phyloP scores from a whole-genome alignment of 2,888 invertebrate genomes.

The Sinhomidia bicolor region DNA sequence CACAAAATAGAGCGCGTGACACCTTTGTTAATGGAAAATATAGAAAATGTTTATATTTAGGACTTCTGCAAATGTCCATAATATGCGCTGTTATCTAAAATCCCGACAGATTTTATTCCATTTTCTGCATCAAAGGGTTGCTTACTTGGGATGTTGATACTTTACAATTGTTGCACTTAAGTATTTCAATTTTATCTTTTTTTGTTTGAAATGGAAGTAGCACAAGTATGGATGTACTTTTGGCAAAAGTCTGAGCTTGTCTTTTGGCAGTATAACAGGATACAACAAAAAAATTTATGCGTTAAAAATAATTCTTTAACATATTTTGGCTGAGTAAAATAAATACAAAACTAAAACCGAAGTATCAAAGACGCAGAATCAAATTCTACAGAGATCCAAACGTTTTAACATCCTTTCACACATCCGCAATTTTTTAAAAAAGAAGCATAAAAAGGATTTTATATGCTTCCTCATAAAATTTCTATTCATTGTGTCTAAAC shows the following conservation, averaged over 20 bases:
- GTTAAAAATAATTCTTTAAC: neutral
- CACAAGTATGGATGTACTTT: conserved; percentile 20
- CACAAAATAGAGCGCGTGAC: too few species aligned
- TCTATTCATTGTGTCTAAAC: too few species aligned
- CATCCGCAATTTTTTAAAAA: too few species aligned
- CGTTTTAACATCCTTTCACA: too few species aligned
- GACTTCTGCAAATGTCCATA: neutral
- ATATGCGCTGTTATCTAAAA: conserved; percentile 9
- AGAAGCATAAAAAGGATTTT: too few species aligned
- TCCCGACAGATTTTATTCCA: neutral
- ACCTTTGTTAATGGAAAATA: too few species aligned
- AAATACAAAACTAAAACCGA: neutral
- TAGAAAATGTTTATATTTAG: too few species aligned
- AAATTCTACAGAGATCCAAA: neutral
- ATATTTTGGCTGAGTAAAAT: conserved; percentile 2
- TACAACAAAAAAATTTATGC: neutral
- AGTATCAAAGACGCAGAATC: neutral
- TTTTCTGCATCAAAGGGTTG: neutral
- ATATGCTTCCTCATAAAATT: too few species aligned
- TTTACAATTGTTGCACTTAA: neutral
- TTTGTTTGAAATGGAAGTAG: conserved; percentile 49
- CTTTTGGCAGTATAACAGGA: neutral
- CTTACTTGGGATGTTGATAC: neutral
- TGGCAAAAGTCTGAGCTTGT: conserved; percentile 18
- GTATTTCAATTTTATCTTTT: neutral